phyloP scores from a whole-genome alignment of 2,888 invertebrate species.

The Timandra comae region DNA sequence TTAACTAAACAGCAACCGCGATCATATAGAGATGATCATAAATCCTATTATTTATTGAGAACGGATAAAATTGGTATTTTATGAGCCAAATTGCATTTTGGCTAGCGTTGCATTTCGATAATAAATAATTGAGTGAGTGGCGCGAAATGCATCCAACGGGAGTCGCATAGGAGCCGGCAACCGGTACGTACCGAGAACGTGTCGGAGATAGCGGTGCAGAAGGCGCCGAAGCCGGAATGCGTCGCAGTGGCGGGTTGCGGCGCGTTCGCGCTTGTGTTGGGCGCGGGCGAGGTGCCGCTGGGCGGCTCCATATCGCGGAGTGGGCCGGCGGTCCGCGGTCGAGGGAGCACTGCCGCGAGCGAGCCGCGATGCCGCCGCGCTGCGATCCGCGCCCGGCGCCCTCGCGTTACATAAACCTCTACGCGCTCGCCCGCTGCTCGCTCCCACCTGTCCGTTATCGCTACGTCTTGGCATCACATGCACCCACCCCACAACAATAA shows the following conservation, averaged over 20 bases:
- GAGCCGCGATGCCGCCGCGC: conserved; percentile 19
- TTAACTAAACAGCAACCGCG: conserved; percentile 53
- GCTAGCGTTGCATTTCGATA: conserved; percentile 31
- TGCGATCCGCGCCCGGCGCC: conserved; percentile 31
- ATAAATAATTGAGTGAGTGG: conserved; percentile 26
- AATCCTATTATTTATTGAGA: conserved; percentile 35
- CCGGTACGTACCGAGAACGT: conserved; percentile 71
- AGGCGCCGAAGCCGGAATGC: conserved; percentile 64
- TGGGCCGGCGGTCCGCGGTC: conserved; percentile 54
- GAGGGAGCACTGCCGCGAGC: conserved; percentile 59
- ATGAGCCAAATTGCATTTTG: conserved; percentile 46
- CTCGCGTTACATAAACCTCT: conserved; percentile 61
- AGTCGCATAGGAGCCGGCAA: too few relatives aligned
- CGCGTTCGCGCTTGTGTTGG: conserved; percentile 27
- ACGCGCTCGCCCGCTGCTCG: conserved; percentile 47
- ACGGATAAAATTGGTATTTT: conserved; percentile 25
- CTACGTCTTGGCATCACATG: conserved; percentile 66
- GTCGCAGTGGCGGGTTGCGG: conserved; percentile 33
- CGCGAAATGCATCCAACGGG: too few relatives aligned
- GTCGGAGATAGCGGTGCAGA: conserved; percentile 72
- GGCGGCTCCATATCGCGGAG: conserved; percentile 56
- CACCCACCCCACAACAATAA: conserved; percentile 62
- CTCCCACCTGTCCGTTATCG: conserved; percentile 71
- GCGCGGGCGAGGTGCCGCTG: conserved; percentile 47
- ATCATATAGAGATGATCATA: conserved; percentile 15